Base-by-base conservation (phyloP, 2,797 vertebrate genomes). In the Falco peregrinus region DNA sequence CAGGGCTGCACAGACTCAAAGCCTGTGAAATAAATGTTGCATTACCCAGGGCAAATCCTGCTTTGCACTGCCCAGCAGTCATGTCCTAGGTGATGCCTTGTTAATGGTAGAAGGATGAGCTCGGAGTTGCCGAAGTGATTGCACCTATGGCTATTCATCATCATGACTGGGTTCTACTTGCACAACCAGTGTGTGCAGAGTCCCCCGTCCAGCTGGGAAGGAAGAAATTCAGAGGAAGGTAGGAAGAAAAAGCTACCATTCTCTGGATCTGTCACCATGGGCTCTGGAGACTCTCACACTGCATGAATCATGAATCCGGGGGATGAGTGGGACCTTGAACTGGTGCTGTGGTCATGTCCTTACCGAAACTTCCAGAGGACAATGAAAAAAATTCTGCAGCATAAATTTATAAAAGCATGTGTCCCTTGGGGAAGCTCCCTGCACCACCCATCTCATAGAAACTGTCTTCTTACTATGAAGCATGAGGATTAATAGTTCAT, bases 1-100 rank as follows among this genome's bases (percentile, higher is more conserved):
- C 41, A 92, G 47, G 54, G 51, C 75, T 92, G 59, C 59, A 61
- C 43, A 56, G 87, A 22, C 84, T 92, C 64, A 90, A 60, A 92
- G 69, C 61, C 69, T 61, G 31, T 15, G 28, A 82, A 94, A 93
- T 78, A 86, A 89, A 91, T 54, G 35, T 81, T 78, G 35, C 69
- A 33, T 83, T 91, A 78, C 16, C 33, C 43, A 84, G 61, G 60
- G 43, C 81, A 94, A 93, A 69, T 69, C n/a, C 50, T 75, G 28
- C 57, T 87, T 56, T 45, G 65, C 1, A 1, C 73, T 67, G 47
- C 68, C 35, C 0, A 3, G 50, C 19, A 75, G 71, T 29, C 47
- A 18, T 7, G 18, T 48, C 39, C 76, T 41, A 54, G 57, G 50
- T n/a, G 50, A 83, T 28, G 61, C 48, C 64, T 92, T 22, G 3